These are phyloP conservation scores for Trichosurus vulpecula DNA, from an alignment of 2,797 vertebrate genomes.

Conservation along the genomic window DNA sequence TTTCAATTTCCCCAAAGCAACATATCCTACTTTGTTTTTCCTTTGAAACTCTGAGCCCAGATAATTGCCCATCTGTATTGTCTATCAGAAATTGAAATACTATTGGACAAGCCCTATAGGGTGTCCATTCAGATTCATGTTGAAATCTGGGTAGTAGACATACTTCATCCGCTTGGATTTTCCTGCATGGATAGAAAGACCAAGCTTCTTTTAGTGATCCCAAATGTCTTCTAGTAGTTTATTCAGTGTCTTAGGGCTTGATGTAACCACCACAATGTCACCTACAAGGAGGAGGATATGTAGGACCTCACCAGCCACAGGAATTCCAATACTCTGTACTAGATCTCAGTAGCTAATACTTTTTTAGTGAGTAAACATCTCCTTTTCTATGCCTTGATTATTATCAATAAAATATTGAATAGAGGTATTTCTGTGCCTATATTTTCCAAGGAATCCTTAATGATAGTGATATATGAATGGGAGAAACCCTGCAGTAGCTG, in stretches of 20 bases:
- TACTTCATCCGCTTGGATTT: not conserved
- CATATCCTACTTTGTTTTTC: too few relatives aligned
- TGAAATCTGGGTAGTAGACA: not conserved
- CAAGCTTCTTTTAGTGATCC: not conserved
- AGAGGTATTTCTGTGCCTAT: not conserved
- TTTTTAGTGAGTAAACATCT: not conserved
- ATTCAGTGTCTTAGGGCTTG: not conserved
- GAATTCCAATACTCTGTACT: not conserved
- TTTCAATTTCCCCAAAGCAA: too few relatives aligned
- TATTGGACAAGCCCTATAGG: not conserved
- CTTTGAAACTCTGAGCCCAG: too few relatives aligned
- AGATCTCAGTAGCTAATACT: too few relatives aligned
- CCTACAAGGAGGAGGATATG: not conserved
- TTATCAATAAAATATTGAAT: not conserved
- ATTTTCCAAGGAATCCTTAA: not conserved
- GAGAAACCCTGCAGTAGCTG: not conserved
- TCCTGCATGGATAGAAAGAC: not conserved
- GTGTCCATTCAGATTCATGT: too few relatives aligned
- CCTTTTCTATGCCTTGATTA: not conserved
- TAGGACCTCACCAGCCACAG: not conserved
- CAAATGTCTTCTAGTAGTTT: not conserved
- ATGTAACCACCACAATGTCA: not conserved
- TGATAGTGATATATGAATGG: not conserved
- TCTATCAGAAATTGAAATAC: not conserved
- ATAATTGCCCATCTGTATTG: too few relatives aligned